These are phyloP conservation scores for Cataglyphis hispanica DNA, from an alignment of 1,140 invertebrate genomes.

Conservation along the genomic window DNA sequence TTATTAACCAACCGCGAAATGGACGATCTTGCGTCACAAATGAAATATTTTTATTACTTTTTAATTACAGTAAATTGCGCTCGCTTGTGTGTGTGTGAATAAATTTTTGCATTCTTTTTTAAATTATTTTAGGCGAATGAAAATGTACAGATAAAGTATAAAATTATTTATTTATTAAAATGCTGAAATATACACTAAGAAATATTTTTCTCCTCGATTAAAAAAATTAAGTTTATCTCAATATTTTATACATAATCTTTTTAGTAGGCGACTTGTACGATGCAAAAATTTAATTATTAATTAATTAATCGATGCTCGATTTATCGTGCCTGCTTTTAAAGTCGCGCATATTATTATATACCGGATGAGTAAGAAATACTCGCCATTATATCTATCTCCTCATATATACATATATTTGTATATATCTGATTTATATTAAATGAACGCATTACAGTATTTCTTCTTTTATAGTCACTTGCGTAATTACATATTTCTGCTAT, in stretches of 20 bases:
- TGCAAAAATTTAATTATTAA: constrained; percentile 51
- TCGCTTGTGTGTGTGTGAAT: not conserved
- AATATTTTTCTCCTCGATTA: not conserved
- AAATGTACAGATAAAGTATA: not conserved
- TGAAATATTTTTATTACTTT: constrained; percentile 29
- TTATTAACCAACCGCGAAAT: constrained; percentile 26
- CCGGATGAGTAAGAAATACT: constrained; percentile 41
- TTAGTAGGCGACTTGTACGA: not conserved
- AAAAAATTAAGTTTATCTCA: not conserved
- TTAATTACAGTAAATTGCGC: not conserved
- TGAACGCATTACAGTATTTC: constrained; percentile 60
- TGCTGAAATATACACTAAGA: not conserved
- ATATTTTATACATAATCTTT: too few species aligned
- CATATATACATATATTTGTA: not conserved
- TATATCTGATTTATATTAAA: constrained; percentile 68
- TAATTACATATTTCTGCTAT: constrained; percentile 72
- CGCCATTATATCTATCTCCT: constrained; percentile 27
- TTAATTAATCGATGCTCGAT: constrained; percentile 58
- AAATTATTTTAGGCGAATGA: not conserved
- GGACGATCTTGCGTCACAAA: constrained; percentile 23
- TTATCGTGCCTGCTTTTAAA: constrained; percentile 62
- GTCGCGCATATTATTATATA: constrained; percentile 57
- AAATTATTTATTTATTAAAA: not conserved
- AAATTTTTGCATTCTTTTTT: not conserved
- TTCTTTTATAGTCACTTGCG: constrained; percentile 68